Evolutionary conservation across 1,140 invertebrate genomes (phyloP), one percentile per base, ranked within the genome.

Genomic region (Pseudobourletiella spinata): DNA sequence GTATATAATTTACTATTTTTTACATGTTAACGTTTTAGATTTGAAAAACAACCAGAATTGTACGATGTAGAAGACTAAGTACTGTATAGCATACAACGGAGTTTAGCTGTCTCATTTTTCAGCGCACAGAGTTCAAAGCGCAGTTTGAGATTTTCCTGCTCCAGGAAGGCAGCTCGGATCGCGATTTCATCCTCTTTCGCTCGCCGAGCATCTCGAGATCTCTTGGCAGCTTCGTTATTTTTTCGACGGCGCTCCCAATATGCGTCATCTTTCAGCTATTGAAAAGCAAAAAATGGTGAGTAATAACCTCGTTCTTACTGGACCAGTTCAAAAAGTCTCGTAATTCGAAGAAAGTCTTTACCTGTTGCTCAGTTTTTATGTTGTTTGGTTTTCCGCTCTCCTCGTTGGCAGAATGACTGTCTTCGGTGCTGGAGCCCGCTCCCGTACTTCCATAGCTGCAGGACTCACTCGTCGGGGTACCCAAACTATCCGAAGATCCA

Each of bases 211-310:
- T 98, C 93, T 39, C 95, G 79, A 0, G 91, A 95, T 58, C 91
- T 80, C 74, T 98, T 98, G 1, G 95, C 95, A 0, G 95, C 94
- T 67, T 88, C 89, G 74, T 98, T 98, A 73, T 98, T 97, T 73
- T 94, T 94, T 59, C 86, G 82, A 11, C 94, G 77, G 60, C 91
- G 80, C 71, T 93, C 90, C 78, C 85, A 86, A 72, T 97, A 97
- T 0, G 85, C 84, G 0, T 84, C 83, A 72, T 94, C 90, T 72
- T 89, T 89, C 24, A 65, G 26, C 68, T 70, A 39, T 39, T 8
- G n/a, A n/a, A n/a, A n/a, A 39, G n/a, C 32, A 39, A 8, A 39
- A 11, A 39, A 39, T 39, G n/a, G 32, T 58, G 46, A 46, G 16
- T 25, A n/a, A n/a, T n/a, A n/a, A n/a, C n/a, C n/a, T n/a, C n/a